These are phyloP conservation scores for Salvelinus namaycush DNA, from an alignment of 2,113 vertebrate species.

Conservation along the genomic window DNA sequence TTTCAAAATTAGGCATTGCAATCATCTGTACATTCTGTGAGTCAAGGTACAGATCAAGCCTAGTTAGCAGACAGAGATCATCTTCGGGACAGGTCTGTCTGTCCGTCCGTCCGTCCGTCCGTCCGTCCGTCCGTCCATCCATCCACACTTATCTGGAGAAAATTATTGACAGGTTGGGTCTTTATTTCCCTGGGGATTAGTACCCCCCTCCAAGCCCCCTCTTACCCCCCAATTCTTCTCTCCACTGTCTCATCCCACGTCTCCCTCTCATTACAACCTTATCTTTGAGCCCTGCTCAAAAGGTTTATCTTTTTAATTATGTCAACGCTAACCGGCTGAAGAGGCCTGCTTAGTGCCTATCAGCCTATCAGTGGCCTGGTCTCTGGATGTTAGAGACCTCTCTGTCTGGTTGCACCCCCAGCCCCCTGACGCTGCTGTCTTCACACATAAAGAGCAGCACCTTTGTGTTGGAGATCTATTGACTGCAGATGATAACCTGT, in stretches of 20 bases:
- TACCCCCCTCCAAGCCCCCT: slow-evolving; percentile 28
- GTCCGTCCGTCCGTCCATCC: slow-evolving; percentile 30
- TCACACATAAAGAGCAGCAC: slow-evolving; percentile 27
- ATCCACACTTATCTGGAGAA: slow-evolving; percentile 37
- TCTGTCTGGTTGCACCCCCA: slow-evolving; percentile 32
- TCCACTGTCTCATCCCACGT: slow-evolving; percentile 24
- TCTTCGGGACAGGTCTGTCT: slow-evolving; percentile 5
- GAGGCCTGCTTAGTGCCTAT: slow-evolving; percentile 41
- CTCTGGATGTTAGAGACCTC: slow-evolving; percentile 44
- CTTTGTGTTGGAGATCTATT: slow-evolving; percentile 50
- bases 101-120: slow-evolving; percentile 28
- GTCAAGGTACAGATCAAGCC: too few relatives aligned
- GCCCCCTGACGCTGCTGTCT: slow-evolving; percentile 36
- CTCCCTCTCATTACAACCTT: slow-evolving; percentile 65
- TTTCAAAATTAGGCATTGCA: too few relatives aligned
- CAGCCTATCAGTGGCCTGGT: slow-evolving; percentile 46
- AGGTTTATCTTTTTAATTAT: slow-evolving; percentile 74
- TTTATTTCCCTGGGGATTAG: slow-evolving; percentile 61
- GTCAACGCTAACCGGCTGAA: slow-evolving; percentile 57
- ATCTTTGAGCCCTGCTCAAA: slow-evolving; percentile 62
- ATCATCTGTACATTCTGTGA: too few relatives aligned
- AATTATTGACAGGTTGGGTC: slow-evolving; percentile 64
- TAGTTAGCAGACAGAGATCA: too few relatives aligned
- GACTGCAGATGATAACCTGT: slow-evolving; percentile 45
- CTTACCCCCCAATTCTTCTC: slow-evolving; percentile 24